A percentile compares a stretch with the other conserved stretches of the same genome.
Conservation (phyloP, 1,140 invertebrate genomes). For the Melipona quadrifasciata region DNA sequence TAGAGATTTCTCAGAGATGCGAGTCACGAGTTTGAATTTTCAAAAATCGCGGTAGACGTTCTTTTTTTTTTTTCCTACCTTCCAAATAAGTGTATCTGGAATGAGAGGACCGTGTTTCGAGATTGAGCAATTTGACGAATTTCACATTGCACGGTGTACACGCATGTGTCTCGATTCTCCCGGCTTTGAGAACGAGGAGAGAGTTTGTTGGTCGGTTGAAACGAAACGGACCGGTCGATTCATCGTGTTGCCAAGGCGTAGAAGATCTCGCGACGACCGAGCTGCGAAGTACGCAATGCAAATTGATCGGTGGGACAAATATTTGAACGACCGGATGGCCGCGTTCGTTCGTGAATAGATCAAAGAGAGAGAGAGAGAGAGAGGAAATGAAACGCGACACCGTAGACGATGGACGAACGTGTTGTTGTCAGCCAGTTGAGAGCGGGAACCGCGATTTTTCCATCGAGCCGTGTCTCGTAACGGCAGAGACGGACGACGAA, state of each 20-base stretch:
- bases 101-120: too few relatives aligned
- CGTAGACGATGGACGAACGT: neutral
- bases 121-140: too few relatives aligned
- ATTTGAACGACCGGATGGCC: conserved; percentile 9
- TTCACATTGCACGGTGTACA: too few relatives aligned
- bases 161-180: too few relatives aligned
- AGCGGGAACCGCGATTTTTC: neutral
- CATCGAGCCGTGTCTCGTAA: neutral
- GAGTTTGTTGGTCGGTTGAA: neutral
- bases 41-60: too few relatives aligned
- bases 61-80: too few relatives aligned
- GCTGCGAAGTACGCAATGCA: conserved; percentile 52
- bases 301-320: conserved; percentile 27
- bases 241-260: neutral
- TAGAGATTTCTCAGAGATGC: too few relatives aligned
- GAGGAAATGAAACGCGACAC: neutral
- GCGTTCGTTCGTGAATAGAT: conserved; percentile 44
- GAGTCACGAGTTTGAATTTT: too few relatives aligned
- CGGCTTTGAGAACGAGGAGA: neutral
- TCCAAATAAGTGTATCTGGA: too few relatives aligned
- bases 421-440: neutral
- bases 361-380: neutral
- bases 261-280: conserved; percentile 15
- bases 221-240: neutral
- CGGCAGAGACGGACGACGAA: neutral